Evolutionary conservation across 1,140 invertebrate species (phyloP).

Genomic region (Euschistus heros): DNA sequence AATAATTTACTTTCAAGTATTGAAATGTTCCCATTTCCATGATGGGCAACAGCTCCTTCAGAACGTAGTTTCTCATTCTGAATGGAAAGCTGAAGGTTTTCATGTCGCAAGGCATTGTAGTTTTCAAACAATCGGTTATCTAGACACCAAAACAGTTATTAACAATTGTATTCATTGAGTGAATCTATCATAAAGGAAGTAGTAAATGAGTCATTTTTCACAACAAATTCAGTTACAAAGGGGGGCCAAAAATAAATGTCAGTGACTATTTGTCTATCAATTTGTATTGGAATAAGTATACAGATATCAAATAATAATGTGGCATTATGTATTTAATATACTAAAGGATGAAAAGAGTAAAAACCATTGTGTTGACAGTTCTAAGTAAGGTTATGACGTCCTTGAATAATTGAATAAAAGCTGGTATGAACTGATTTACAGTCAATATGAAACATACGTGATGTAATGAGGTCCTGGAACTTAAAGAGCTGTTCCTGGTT

Average conservation of each 20-base stretch:
- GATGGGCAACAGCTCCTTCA: constrained; percentile 37
- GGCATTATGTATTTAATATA: background rate
- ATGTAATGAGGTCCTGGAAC: constrained; percentile 50
- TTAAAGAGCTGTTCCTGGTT: constrained; percentile 45
- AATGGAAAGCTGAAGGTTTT: constrained; percentile 73
- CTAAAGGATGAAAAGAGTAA: background rate
- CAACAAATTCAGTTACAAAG: too few relatives aligned
- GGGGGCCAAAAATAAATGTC: too few relatives aligned
- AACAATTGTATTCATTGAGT: too few relatives aligned
- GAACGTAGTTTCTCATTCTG: constrained; percentile 69
- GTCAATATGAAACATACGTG: constrained; percentile 39
- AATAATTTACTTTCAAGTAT: constrained; percentile 75
- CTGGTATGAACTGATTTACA: background rate
- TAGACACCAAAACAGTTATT: constrained; percentile 39
- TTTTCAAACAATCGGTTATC: constrained; percentile 80
- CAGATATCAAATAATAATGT: background rate
- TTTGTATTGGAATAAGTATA: background rate
- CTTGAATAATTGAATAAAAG: constrained; percentile 1
- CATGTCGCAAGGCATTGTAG: constrained; percentile 59
- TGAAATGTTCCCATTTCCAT: constrained; percentile 40
- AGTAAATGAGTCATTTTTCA: too few relatives aligned
- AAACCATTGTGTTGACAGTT: background rate
- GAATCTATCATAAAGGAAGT: too few relatives aligned
- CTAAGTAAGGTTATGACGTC: constrained; percentile 6
- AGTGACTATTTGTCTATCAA: too few relatives aligned